phyloP scores from a whole-genome alignment of 1,140 invertebrate species.

The Eufriesea mexicana region DNA sequence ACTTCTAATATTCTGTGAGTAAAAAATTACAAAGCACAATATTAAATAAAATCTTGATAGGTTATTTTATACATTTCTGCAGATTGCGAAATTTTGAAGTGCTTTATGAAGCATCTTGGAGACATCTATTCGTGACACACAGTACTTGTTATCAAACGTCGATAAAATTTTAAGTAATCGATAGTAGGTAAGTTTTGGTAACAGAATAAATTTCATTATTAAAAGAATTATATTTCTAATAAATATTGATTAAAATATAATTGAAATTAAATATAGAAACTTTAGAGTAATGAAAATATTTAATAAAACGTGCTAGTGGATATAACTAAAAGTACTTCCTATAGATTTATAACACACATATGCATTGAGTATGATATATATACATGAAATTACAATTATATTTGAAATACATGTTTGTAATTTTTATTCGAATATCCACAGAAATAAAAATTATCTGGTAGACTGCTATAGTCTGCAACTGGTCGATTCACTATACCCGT shows the following conservation, averaged over 20 bases:
- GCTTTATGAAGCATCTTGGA: neutral
- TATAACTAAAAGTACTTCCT: too few species aligned
- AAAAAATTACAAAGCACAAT: too few species aligned
- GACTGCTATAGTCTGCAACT: neutral
- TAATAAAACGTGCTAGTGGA: too few species aligned
- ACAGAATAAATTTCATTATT: too few species aligned
- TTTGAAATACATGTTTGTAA: neutral
- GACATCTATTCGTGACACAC: neutral
- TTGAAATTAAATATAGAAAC: neutral
- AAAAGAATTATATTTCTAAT: too few species aligned
- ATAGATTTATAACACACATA: too few species aligned
- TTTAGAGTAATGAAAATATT: neutral
- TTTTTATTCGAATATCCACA: neutral
- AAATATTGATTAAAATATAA: neutral
- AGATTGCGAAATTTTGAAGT: neutral
- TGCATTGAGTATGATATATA: too few species aligned
- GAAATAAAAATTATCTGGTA: too few species aligned
- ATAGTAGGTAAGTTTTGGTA: neutral
- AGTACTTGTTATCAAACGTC: too few species aligned
- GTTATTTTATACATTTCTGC: neutral
- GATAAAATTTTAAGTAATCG: too few species aligned
- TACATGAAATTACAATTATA: neutral
- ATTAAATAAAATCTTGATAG: neutral
- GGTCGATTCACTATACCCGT: slow-evolving; percentile 43
- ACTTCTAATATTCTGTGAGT: too few species aligned